These are phyloP conservation scores for Lamprologus callipterus DNA, from an alignment of 2,113 vertebrate genomes.

Conservation along the genomic window DNA sequence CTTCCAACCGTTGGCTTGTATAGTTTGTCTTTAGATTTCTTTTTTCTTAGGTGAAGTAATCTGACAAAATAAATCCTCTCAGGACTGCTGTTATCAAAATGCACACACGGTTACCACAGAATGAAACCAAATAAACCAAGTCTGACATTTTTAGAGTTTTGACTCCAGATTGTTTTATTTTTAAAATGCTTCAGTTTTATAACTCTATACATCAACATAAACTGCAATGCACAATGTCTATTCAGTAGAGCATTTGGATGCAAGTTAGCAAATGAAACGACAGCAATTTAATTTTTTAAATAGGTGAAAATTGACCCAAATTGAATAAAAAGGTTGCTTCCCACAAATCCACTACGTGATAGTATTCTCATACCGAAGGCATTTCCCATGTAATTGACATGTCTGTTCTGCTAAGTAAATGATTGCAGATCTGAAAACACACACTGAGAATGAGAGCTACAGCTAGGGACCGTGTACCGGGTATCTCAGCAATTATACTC, in stretches of 20 bases:
- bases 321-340: neutral
- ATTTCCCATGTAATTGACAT: constrained; percentile 23
- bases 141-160: neutral
- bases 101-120: neutral
- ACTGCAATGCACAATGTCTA: neutral
- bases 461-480: neutral
- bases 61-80: neutral
- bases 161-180: neutral
- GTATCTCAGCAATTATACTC: constrained; percentile 30
- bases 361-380: neutral
- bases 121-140: neutral
- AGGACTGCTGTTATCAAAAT: neutral
- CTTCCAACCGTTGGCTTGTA: neutral
- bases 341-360: neutral
- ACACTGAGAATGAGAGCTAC: neutral
- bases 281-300: neutral
- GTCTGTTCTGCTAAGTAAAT: constrained; percentile 26
- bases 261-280: neutral
- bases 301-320: neutral
- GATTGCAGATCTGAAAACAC: constrained; percentile 14
- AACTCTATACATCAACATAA: neutral
- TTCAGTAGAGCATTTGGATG: neutral
- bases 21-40: neutral
- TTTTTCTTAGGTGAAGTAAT: neutral
- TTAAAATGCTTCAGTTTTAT: neutral